phyloP scores from a whole-genome alignment of 1,140 invertebrate species.

The Acromyrmex charruanus region DNA sequence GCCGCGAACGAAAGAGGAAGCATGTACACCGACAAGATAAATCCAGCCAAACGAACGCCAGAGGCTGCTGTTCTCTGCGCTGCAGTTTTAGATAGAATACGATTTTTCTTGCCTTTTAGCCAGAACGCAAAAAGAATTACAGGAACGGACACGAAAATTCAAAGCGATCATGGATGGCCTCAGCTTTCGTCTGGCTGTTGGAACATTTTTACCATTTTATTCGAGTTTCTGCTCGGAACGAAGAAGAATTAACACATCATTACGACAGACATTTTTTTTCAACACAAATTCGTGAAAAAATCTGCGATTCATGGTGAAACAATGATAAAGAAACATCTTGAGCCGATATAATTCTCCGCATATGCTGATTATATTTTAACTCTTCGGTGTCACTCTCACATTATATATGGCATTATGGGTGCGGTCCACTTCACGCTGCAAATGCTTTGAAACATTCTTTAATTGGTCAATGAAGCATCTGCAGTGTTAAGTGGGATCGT shows the following conservation, averaged over 20 bases:
- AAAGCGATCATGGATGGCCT: neutral
- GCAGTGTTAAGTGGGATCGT: too few species aligned
- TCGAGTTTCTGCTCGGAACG: neutral
- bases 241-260: neutral
- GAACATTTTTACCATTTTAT: neutral
- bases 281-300: neutral
- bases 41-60: conserved; percentile 1
- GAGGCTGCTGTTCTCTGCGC: neutral
- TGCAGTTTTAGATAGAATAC: conserved; percentile 9
- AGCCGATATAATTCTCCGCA: neutral
- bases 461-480: too few species aligned
- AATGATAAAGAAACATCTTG: neutral
- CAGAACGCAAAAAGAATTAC: conserved; percentile 2
- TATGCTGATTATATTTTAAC: neutral
- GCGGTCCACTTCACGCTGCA: too few species aligned
- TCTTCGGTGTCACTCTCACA: too few species aligned
- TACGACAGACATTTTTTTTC: neutral
- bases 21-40: conserved; percentile 6
- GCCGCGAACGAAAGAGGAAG: neutral
- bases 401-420: too few species aligned
- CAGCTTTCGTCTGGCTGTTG: neutral
- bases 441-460: too few species aligned
- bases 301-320: neutral
- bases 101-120: conserved; percentile 37
- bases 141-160: neutral